phyloP scores from a whole-genome alignment of 2,797 vertebrate species.

The Macroramphosus scolopax region DNA sequence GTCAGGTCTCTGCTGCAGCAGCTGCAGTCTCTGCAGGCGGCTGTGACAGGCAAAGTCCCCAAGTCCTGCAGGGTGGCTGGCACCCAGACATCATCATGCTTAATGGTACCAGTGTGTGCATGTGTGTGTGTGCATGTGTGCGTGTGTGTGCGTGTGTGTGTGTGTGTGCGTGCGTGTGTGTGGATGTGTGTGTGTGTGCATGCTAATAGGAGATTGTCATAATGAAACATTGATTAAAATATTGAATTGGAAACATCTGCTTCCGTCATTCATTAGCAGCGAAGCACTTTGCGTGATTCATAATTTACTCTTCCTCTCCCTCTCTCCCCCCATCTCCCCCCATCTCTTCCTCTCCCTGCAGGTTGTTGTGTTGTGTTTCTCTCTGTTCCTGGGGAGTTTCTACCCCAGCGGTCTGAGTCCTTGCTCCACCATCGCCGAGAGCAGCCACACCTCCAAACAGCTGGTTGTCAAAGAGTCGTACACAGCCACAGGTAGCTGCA shows the following conservation, averaged over 20 bases:
- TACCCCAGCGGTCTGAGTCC: constrained; percentile 84
- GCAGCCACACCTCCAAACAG: constrained; percentile 75
- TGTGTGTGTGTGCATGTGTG: constrained; percentile 30
- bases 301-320: constrained; percentile 22
- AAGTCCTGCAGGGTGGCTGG: constrained; percentile 88
- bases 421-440: constrained; percentile 83
- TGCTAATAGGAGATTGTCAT: too few relatives aligned
- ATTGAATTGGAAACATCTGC: constrained; percentile 55
- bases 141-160: too few relatives aligned
- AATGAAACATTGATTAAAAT: constrained; percentile 46
- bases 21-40: constrained; percentile 91
- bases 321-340: background rate
- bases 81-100: constrained; percentile 94
- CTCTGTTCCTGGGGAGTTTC: constrained; percentile 90
- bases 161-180: too few relatives aligned
- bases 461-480: constrained; percentile 84
- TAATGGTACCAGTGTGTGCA: constrained; percentile 84
- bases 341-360: constrained; percentile 44
- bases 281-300: constrained; percentile 28
- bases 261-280: constrained; percentile 42
- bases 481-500: constrained; percentile 80
- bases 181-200: too few relatives aligned
- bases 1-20: constrained; percentile 94
- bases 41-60: constrained; percentile 90
- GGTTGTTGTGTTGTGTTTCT: constrained; percentile 92